These are phyloP conservation scores for Cylindroiulus punctatus DNA, from an alignment of 2,888 invertebrate genomes.

Conservation along the genomic window DNA sequence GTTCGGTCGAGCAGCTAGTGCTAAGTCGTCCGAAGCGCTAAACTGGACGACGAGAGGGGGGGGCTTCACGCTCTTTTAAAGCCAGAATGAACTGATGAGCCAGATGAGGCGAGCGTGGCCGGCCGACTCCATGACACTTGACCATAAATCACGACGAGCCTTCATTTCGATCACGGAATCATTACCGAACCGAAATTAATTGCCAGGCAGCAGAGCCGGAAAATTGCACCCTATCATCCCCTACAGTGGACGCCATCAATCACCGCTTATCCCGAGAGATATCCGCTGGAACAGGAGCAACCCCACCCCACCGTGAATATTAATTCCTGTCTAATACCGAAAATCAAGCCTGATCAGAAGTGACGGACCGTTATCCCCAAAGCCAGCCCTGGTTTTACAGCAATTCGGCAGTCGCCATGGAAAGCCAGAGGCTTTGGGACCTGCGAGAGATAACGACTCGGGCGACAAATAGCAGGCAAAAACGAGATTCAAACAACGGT, in stretches of 20 bases:
- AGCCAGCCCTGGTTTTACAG: too few species aligned
- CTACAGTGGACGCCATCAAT: conserved; percentile 36
- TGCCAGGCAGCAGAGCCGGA: conserved; percentile 40
- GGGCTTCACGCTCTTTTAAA: not conserved
- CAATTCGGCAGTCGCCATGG: too few species aligned
- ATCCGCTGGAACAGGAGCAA: not conserved
- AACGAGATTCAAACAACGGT: too few species aligned
- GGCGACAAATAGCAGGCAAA: too few species aligned
- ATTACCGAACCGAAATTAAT: conserved; percentile 43
- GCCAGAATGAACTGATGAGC: conserved; percentile 19
- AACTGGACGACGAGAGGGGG: not conserved
- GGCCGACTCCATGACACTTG: conserved; percentile 39
- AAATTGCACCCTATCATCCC: conserved; percentile 45
- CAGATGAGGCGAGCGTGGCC: conserved; percentile 19
- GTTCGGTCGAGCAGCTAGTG: not conserved
- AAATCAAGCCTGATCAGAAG: not conserved
- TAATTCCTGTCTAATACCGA: not conserved
- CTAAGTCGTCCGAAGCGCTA: not conserved
- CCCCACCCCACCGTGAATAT: conserved; percentile 2
- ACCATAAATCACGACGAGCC: conserved; percentile 41
- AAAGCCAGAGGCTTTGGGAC: too few species aligned
- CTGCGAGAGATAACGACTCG: too few species aligned
- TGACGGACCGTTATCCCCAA: not conserved
- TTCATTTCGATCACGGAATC: conserved; percentile 23
- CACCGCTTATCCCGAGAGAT: conserved; percentile 35